Evolutionary conservation across 30 jellyfish, hydroid and myxozoan species (phyloP), one percentile per base, ranked within the genome.

Genomic region (Aurelia aurita): DNA sequence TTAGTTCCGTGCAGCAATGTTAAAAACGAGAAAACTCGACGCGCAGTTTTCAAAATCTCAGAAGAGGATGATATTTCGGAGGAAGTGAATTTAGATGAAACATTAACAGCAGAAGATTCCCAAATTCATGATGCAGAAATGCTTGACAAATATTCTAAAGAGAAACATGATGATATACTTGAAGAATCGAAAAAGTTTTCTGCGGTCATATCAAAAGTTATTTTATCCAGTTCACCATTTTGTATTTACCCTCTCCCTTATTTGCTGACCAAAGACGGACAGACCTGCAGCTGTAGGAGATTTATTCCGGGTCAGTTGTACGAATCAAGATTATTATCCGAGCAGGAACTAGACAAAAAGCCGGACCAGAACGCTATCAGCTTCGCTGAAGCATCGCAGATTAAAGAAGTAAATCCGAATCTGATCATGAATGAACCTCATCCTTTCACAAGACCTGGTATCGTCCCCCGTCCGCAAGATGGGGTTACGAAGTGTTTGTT

Each of bases 161-260:
- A 80, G 22, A 70, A 69, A 26, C 87, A 57, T n/a, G 87, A 83
- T 54, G 76, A 69, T 39, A 83, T 83, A 68, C 32, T 83, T 13
- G 77, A 75, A 51, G 90, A 68, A 58, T 60, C 96, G 15, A 74
- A 76, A 71, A 87, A 88, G 59, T 93, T 93, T 77, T 26, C 29
- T 18, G 87, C 87, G 32, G 45, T 72, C 44, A 34, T 87, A 9
- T 53, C 84, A 13, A 35, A 72, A 28, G 84, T 87, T 18, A 26
- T 93, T 1, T 71, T 93, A 59, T 87, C 97, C 39, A 93, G 98
- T 73, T 93, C 98, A 15, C 98, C 98, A 44, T 93, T 69, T 83
- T 84, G 96, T 65, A 70, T 35, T 3, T 93, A 87, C 55, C 84
- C 93, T 0, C 22, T 93, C 91, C 98, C 98, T 5, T 93, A 87